A percentile compares a stretch with the other conserved stretches of the same genome.
These are phyloP conservation scores for Dreissena rostriformis DNA, from an alignment of 1,140 invertebrate genomes.

Conservation along the genomic window DNA sequence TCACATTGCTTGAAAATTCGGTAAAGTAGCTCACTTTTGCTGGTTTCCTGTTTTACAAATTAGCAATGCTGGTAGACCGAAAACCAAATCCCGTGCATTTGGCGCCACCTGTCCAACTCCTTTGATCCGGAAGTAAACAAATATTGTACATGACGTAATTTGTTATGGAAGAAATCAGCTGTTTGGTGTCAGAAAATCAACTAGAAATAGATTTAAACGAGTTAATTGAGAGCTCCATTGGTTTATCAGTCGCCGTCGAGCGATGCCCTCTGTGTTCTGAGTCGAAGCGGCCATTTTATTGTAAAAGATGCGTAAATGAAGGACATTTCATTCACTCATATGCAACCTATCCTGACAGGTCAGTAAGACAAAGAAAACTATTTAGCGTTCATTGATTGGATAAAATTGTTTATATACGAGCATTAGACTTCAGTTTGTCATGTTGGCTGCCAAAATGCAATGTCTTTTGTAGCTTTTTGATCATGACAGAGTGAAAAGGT, in stretches of 20 bases:
- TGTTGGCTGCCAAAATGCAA: too few species aligned
- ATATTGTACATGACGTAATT: constrained; percentile 56
- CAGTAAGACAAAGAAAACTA: too few species aligned
- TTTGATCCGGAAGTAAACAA: constrained; percentile 56
- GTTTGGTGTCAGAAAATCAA: constrained; percentile 41
- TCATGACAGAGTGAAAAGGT: too few species aligned
- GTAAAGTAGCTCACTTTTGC: too few species aligned
- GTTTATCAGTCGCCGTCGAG: constrained; percentile 62
- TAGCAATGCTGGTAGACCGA: too few species aligned
- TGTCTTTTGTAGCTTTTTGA: too few species aligned
- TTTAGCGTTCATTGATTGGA: too few species aligned
- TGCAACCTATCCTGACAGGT: constrained; percentile 54
- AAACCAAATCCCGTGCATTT: too few species aligned
- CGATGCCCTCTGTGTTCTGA: constrained; percentile 63
- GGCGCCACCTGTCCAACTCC: constrained; percentile 16
- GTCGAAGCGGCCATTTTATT: constrained; percentile 64
- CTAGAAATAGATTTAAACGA: constrained; percentile 31
- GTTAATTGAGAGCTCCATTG: constrained; percentile 52
- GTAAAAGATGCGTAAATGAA: constrained; percentile 54
- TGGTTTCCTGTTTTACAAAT: too few species aligned
- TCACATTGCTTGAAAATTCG: too few species aligned
- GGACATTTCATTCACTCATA: constrained; percentile 61
- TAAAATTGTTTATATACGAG: too few species aligned
- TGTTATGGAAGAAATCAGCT: constrained; percentile 59
- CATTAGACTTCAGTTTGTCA: too few species aligned